Percentiles rank a stretch among this genome's conserved stretches.
Evolutionary conservation across 2,113 vertebrate species (phyloP).

Genomic region (Cygnus atratus): DNA sequence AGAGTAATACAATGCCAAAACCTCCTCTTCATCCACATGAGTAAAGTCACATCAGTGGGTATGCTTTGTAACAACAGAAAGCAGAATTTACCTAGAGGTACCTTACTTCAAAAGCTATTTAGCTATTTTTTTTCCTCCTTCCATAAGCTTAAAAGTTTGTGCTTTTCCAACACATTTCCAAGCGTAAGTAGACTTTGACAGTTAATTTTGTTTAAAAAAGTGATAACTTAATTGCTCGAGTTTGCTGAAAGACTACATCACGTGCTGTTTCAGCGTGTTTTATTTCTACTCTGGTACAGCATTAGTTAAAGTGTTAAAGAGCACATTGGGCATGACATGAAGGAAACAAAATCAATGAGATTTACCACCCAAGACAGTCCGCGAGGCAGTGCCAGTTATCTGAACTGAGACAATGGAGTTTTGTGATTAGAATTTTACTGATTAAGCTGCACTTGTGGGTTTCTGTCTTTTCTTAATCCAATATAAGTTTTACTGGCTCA

Average conservation of each 20-base stretch:
- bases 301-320: neutral
- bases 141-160: neutral
- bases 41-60: neutral
- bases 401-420: neutral
- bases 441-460: neutral
- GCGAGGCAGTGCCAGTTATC: neutral
- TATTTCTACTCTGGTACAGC: neutral
- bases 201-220: neutral
- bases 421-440: conserved; percentile 30
- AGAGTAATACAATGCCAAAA: neutral
- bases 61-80: neutral
- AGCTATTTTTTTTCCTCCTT: neutral
- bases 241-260: neutral
- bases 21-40: neutral
- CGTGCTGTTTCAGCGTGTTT: neutral
- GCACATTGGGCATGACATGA: neutral
- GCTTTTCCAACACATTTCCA: neutral
- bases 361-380: conserved; percentile 10
- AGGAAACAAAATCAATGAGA: conserved; percentile 24
- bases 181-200: neutral
- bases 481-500: conserved; percentile 20
- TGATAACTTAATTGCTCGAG: neutral
- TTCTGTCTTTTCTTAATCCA: conserved; percentile 14
- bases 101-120: neutral
- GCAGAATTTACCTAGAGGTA: neutral